Base-by-base conservation (phyloP, 1,140 invertebrate genomes). In the Dendrolimus kikuchii region DNA sequence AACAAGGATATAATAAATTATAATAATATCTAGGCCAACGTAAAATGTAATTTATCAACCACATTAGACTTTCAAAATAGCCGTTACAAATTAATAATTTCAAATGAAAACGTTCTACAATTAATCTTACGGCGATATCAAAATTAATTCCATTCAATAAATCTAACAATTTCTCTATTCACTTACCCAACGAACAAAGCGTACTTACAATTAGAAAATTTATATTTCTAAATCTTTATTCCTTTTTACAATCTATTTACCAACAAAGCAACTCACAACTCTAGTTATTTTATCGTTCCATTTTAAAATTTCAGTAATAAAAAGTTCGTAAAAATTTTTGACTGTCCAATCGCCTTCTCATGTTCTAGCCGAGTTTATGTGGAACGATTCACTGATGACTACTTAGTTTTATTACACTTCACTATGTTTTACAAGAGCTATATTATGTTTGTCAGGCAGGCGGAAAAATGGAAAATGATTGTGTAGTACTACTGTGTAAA, bases 271-370 rank as follows among this genome's bases (percentile, higher is more conserved):
- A 72, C 75, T 72, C 72, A 76, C 77, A 78, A 77, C 72, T 68
- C 76, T 71, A 56, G 59, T 51, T 9, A 51, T 68, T 73, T 53
- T 71, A 60, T 70, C 71, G 53, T 62, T 74, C 67, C 60, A 57
- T 70, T 68, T 55, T 54, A 52, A 49, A 60, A 51, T 66, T 66
- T 52, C 61, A 57, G 10, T 38, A 49, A 55, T 57, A 71, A 69
- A 69, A 75, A 66, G 70, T 71, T 80, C 63, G 69, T 57, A 76
- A 64, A 59, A 60, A 71, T 64, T 72, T 80, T 73, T 49, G 51
- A 74, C 59, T 66, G 59, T 77, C 64, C 59, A 72, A 85, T 83
- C 82, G 74, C 82, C 82, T 76, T 73, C 80, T 81, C 82, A 83
- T 86, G 80, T 77, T 74, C 62, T 60, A 56, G 53, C 59, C 42